Evolutionary conservation across 2,113 vertebrate genomes (phyloP).

Genomic region (Lontra canadensis): DNA sequence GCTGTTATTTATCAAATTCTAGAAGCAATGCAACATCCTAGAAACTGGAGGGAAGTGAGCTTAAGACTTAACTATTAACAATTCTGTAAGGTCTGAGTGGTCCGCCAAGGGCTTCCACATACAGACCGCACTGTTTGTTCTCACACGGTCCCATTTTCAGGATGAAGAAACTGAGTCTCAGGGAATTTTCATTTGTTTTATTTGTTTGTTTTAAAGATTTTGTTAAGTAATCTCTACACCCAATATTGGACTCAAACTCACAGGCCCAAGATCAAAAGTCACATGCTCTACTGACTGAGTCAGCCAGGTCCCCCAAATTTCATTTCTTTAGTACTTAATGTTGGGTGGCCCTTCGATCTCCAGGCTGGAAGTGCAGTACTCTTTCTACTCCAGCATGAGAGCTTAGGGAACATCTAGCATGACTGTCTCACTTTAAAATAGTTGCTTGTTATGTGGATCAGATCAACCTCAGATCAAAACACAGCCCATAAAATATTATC

Average conservation of each 20-base stretch:
- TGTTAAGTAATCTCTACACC: not conserved
- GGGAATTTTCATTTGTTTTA: not conserved
- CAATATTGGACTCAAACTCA: not conserved
- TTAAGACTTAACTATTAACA: not conserved
- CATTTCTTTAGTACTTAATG: not conserved
- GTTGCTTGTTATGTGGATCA: not conserved
- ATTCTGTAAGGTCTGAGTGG: not conserved
- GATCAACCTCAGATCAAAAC: slow-evolving; percentile 24
- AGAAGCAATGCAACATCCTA: slow-evolving; percentile 7
- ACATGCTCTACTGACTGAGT: not conserved
- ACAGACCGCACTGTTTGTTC: not conserved
- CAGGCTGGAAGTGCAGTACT: not conserved
- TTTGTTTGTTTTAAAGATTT: not conserved
- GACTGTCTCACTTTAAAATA: not conserved
- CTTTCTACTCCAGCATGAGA: not conserved
- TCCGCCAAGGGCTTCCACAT: not conserved
- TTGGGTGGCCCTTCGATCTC: not conserved
- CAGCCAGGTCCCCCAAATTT: not conserved
- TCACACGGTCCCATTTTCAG: not conserved
- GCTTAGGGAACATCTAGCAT: not conserved
- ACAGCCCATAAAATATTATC: slow-evolving; percentile 5
- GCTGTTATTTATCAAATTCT: not conserved
- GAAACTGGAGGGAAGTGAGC: not conserved
- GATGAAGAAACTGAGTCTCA: not conserved
- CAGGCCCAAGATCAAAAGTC: not conserved